Base-by-base conservation (phyloP, 2,113 vertebrate genomes). In the Siniperca knerii region DNA sequence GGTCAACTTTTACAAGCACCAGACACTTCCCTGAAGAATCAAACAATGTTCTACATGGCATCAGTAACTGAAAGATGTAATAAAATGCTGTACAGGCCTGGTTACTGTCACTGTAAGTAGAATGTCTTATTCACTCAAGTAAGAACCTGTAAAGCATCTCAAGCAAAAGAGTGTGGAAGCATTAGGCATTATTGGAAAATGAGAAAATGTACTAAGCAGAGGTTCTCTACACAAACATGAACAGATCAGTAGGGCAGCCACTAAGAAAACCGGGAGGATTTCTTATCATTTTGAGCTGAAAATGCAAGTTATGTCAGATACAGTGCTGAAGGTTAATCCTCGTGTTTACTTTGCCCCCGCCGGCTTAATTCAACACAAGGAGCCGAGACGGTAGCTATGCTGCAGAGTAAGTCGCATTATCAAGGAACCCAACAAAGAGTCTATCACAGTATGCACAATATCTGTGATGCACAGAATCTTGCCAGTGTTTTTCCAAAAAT, bases 321-420 rank as follows among this genome's bases (percentile, higher is more conserved):
- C 46, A 58, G 62, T 10, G 52, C 78, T 57, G 68, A 79, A 85
- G 58, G 75, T 89, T 89, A 86, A 89, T 82, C 84, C 52, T 33
- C 0, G 2, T 84, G 82, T 91, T 90, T 89, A 77, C 74, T 79
- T 81, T 87, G 76, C 50, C 84, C 69, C 65, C 9, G 2, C 20
- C 6, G 18, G 62, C 50, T 52, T 54, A 18, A 71, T 75, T 80
- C 40, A 80, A 78, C 70, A 73, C 15, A 77, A 29, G 58, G n/a
- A 76, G 57, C 16, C 50, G 75, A 81, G 70, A 29, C 15, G 2
- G 65, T 15, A 50, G 76, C 67, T 20, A 4, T 4, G 40, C 65
- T 68, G 33, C 61, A 60, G 1, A 57, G 13, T 9, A n/a, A 3
- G 46, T 81, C 44, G 65, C 58, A 2, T 68, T 16, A 67, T 85